Percentiles rank a stretch among this genome's conserved stretches.
phyloP scores from a whole-genome alignment of 2,113 vertebrate species.

The Siphamia tubifer region DNA sequence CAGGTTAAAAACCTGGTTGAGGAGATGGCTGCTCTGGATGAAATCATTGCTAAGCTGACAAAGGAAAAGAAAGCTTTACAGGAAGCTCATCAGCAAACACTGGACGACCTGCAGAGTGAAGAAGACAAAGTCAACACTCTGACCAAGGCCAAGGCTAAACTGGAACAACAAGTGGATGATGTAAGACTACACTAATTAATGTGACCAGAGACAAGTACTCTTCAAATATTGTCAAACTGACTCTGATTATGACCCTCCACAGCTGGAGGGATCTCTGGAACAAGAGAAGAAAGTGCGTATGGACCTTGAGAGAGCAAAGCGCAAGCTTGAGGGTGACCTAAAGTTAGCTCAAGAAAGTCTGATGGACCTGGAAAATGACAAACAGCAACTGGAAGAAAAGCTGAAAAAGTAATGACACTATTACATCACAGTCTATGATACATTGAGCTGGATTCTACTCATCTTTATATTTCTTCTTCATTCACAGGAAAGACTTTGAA shows the following conservation, averaged over 20 bases:
- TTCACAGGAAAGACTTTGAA: conserved; percentile 73
- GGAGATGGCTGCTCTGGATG: conserved; percentile 87
- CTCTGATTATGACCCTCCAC: not conserved
- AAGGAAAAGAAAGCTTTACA: conserved; percentile 91
- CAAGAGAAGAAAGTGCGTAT: conserved; percentile 85
- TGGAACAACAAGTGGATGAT: conserved; percentile 67
- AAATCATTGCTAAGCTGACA: conserved; percentile 84
- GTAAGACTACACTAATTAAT: conserved; percentile 49
- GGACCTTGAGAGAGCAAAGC: conserved; percentile 82
- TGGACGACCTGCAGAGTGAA: conserved; percentile 89
- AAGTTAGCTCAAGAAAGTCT: conserved; percentile 61
- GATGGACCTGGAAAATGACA: conserved; percentile 73
- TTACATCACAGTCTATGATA: too few relatives aligned
- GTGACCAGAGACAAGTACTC: too few relatives aligned
- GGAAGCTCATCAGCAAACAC: conserved; percentile 87
- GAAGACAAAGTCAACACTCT: conserved; percentile 86
- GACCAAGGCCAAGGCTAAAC: conserved; percentile 69
- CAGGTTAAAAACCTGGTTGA: conserved; percentile 90
- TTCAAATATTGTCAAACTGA: too few relatives aligned
- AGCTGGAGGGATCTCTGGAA: conserved; percentile 84
- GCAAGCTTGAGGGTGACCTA: conserved; percentile 73
- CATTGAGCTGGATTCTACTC: not conserved
- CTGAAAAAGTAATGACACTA: conserved; percentile 66
- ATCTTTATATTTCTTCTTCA: not conserved
- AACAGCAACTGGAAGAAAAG: conserved; percentile 67